These are phyloP conservation scores for Leptinotarsa peninsularis DNA, from an alignment of 2,888 invertebrate genomes.

Conservation along the genomic window DNA sequence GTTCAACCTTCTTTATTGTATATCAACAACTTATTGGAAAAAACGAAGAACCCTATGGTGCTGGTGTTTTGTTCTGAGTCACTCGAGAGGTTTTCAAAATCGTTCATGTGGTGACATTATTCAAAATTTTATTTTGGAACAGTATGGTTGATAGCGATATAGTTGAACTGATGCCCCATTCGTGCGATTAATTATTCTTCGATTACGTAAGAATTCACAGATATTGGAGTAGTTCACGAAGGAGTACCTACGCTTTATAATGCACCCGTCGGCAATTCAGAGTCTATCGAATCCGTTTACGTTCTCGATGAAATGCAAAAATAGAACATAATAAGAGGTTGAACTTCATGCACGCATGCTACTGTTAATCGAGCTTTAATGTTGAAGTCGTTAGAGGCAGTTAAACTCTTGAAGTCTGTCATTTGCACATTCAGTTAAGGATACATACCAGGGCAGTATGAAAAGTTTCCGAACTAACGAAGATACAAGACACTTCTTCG, in stretches of 20 bases:
- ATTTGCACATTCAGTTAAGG: background rate
- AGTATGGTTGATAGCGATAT: background rate
- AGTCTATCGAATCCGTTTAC: slow-evolving; percentile 37
- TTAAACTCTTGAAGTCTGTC: background rate
- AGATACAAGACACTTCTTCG: no score
- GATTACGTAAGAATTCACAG: background rate
- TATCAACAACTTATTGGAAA: no score
- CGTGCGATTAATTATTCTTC: background rate
- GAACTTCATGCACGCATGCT: slow-evolving; percentile 17
- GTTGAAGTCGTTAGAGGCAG: background rate
- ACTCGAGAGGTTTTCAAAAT: no score
- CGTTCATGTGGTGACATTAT: no score
- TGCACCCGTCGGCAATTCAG: slow-evolving; percentile 39
- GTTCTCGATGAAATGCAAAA: slow-evolving; percentile 40
- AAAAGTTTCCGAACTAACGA: no score
- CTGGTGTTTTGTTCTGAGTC: no score
- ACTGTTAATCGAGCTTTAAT: background rate
- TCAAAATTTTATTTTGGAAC: no score
- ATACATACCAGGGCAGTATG: no score
- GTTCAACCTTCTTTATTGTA: no score
- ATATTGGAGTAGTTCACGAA: slow-evolving; percentile 36
- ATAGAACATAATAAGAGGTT: slow-evolving; percentile 27
- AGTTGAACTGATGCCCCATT: background rate
- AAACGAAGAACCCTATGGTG: no score
- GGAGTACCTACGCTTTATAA: slow-evolving; percentile 28